Conservation (phyloP, 2,797 vertebrate species). For the Threskiornis aethiopicus region DNA sequence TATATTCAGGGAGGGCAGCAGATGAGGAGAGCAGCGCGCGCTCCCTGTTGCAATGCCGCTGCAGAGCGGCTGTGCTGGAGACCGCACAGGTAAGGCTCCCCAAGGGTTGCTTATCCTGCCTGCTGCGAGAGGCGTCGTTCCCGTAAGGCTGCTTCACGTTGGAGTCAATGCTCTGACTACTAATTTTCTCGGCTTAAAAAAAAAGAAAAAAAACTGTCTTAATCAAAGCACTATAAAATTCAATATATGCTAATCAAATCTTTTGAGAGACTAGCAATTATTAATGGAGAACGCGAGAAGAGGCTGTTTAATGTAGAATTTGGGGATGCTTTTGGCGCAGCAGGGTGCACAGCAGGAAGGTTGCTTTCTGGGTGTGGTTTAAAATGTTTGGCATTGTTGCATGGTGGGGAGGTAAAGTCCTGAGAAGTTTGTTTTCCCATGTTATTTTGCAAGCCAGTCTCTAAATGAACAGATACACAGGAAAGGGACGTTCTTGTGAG, state of each 20-base stretch:
- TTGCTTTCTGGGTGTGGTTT: not conserved
- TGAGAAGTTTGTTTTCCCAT: accelerated
- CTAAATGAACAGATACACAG: not conserved
- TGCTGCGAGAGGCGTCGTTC: accelerated
- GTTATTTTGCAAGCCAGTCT: accelerated
- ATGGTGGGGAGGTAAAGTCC: accelerated
- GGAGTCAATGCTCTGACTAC: not conserved
- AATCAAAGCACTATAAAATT: not conserved
- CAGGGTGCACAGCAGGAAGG: not conserved
- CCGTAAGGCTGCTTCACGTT: not conserved
- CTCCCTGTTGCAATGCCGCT: accelerated
- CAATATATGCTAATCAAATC: not conserved
- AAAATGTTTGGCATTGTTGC: not conserved
- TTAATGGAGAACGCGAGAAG: not conserved
- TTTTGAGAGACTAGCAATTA: not conserved
- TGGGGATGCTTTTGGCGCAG: accelerated
- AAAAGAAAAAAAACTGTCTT: not conserved
- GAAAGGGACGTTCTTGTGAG: not conserved
- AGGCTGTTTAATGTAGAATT: not conserved
- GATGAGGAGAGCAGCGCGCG: not conserved
- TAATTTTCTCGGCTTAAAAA: not conserved
- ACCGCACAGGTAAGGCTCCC: accelerated
- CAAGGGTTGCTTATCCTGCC: accelerated
- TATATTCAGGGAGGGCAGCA: not conserved
- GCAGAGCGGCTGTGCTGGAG: not conserved